These are phyloP conservation scores for Pristionchus maxplancki DNA, from an alignment of 2,888 invertebrate genomes.

Conservation along the genomic window DNA sequence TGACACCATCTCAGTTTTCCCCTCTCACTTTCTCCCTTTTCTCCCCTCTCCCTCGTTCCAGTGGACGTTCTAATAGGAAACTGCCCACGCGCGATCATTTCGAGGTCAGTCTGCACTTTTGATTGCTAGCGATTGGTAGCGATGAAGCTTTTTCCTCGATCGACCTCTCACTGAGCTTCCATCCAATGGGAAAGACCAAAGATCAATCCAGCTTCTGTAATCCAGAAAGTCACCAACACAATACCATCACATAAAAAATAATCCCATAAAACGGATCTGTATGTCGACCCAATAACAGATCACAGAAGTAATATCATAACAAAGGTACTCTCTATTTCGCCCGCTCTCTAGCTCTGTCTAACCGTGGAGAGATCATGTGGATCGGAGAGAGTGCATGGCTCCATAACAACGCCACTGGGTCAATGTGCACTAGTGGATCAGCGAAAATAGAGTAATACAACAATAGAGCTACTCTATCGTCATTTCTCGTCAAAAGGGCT, in stretches of 20 bases:
- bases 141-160: too few species aligned
- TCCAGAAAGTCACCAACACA: too few species aligned
- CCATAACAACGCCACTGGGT: neutral
- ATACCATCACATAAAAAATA: too few species aligned
- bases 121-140: neutral
- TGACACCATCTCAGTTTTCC: neutral
- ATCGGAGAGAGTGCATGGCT: neutral
- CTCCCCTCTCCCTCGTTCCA: neutral
- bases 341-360: too few species aligned
- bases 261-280: too few species aligned
- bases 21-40: neutral
- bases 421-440: neutral
- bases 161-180: too few species aligned
- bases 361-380: neutral
- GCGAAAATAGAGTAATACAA: neutral
- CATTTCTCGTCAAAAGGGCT: neutral
- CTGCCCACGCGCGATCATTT: neutral
- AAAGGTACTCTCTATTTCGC: neutral
- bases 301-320: neutral
- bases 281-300: too few species aligned
- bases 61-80: neutral
- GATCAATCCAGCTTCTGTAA: too few species aligned
- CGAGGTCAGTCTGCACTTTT: neutral
- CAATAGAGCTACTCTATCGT: neutral
- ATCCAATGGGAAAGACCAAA: too few species aligned